These are phyloP conservation scores for Siniperca chuatsi DNA, from an alignment of 2,113 vertebrate species.

Conservation along the genomic window DNA sequence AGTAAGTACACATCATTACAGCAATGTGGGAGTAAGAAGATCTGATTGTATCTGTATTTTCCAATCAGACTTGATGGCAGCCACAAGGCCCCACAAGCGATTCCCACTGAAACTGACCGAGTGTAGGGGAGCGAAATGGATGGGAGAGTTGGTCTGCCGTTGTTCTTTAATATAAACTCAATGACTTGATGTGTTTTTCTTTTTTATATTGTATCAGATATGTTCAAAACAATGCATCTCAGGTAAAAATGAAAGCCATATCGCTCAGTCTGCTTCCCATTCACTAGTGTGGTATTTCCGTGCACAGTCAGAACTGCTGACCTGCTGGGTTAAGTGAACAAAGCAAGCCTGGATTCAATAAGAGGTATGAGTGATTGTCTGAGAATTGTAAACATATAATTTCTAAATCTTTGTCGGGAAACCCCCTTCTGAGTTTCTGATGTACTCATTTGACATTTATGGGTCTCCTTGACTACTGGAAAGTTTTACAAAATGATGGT, in stretches of 20 bases:
- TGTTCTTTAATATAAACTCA: background rate
- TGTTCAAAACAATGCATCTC: background rate
- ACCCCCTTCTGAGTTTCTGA: background rate
- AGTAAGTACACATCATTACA: slow-evolving; percentile 20
- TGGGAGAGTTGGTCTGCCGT: background rate
- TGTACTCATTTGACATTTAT: background rate
- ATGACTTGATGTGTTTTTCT: background rate
- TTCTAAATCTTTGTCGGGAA: slow-evolving; percentile 5
- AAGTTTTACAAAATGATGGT: background rate
- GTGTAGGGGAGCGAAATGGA: background rate
- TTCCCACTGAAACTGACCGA: slow-evolving; percentile 5
- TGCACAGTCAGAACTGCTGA: slow-evolving; percentile 36
- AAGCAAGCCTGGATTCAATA: slow-evolving; percentile 49
- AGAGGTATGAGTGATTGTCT: slow-evolving; percentile 57
- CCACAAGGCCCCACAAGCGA: slow-evolving; percentile 17
- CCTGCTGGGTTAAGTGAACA: slow-evolving; percentile 28
- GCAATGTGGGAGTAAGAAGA: slow-evolving; percentile 27
- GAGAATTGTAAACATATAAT: slow-evolving; percentile 50
- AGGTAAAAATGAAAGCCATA: background rate
- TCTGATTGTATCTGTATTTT: slow-evolving; percentile 43
- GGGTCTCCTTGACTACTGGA: background rate
- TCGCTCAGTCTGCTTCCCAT: slow-evolving; percentile 12
- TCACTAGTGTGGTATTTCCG: slow-evolving; percentile 19
- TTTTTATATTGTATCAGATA: background rate
- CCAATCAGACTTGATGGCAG: slow-evolving; percentile 49